phyloP scores from a whole-genome alignment of 1,140 invertebrate genomes.

The Drosophila malerkotliana region DNA sequence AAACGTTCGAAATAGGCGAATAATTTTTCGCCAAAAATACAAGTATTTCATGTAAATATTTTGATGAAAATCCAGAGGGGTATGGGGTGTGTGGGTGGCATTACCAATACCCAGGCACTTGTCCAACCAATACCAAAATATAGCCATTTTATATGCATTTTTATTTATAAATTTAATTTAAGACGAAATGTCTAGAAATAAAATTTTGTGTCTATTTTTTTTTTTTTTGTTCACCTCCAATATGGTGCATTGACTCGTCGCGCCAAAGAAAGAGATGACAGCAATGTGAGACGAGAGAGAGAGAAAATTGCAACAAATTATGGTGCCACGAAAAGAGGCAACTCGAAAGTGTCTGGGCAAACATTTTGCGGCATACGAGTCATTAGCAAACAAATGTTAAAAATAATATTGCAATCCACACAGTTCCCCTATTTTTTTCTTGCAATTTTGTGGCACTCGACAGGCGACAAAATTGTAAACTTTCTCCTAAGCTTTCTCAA shows the following conservation, averaged over 20 bases:
- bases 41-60: constrained; percentile 10
- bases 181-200: constrained; percentile 74
- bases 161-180: constrained; percentile 67
- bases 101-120: too few relatives aligned
- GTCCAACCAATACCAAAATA: too few relatives aligned
- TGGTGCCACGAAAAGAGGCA: constrained; percentile 12
- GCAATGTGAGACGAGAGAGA: not conserved
- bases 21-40: constrained; percentile 19
- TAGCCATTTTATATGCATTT: not conserved
- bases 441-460: not conserved
- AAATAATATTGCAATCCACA: constrained; percentile 33
- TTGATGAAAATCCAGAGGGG: constrained; percentile 23
- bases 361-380: constrained; percentile 45
- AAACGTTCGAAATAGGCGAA: not conserved
- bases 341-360: constrained; percentile 50
- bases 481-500: not conserved
- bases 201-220: constrained; percentile 28
- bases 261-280: not conserved
- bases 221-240: constrained; percentile 17
- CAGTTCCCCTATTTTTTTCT: not conserved
- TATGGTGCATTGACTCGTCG: constrained; percentile 61
- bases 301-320: constrained; percentile 42
- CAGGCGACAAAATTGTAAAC: not conserved
- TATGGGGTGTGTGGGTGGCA: constrained; percentile 5
- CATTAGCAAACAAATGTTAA: constrained; percentile 61